phyloP scores from a whole-genome alignment of 35 echinoderm and acorn worm genomes.

The Lytechinus variegatus region DNA sequence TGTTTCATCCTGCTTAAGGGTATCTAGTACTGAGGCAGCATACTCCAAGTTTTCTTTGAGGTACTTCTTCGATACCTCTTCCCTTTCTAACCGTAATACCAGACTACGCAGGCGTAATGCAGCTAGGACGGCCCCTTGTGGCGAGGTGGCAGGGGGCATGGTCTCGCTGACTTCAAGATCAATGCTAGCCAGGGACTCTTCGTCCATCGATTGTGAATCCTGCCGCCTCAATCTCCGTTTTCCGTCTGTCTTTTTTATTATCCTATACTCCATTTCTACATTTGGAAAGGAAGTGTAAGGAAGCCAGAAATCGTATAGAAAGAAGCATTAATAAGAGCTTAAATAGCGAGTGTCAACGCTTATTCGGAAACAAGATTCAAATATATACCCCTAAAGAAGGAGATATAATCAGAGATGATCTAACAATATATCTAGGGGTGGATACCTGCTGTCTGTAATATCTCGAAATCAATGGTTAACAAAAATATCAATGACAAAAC shows the following conservation, averaged over 20 bases:
- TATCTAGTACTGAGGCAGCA: conserved; percentile 76
- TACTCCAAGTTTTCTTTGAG: conserved; percentile 83
- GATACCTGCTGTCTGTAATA: no score
- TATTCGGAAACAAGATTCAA: no score
- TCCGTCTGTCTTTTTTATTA: conserved; percentile 62
- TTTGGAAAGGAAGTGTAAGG: background rate
- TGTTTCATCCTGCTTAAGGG: conserved; percentile 68
- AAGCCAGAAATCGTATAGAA: background rate
- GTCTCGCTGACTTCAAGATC: conserved; percentile 70
- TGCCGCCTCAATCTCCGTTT: conserved; percentile 78
- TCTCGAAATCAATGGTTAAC: no score
- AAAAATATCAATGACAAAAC: no score
- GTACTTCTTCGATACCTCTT: conserved; percentile 74
- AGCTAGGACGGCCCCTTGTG: conserved; percentile 79
- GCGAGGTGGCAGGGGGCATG: conserved; percentile 73
- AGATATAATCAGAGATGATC: no score
- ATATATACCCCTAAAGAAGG: no score
- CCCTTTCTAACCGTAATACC: conserved; percentile 80
- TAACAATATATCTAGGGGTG: no score
- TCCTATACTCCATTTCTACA: conserved; percentile 67
- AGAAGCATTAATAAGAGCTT: background rate
- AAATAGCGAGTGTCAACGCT: no score
- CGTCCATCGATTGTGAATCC: conserved; percentile 76
- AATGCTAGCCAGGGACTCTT: conserved; percentile 78
- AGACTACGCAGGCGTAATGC: conserved; percentile 86